These are phyloP conservation scores for Urosaurus nigricauda DNA, from an alignment of 2,797 vertebrate genomes.

Conservation along the genomic window DNA sequence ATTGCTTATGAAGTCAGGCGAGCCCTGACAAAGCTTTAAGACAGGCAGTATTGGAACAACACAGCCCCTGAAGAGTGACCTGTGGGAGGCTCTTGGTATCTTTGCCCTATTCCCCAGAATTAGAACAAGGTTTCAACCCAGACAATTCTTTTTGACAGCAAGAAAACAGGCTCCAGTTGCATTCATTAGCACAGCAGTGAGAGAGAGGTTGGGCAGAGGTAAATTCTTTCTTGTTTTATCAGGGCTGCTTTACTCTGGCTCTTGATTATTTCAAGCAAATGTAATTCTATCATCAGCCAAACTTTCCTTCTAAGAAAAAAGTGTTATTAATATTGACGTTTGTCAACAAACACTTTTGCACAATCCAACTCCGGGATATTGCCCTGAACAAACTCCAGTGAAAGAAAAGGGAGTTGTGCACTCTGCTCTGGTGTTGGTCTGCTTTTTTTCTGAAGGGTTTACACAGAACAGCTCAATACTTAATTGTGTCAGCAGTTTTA, in stretches of 20 bases:
- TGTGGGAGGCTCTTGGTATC: neutral
- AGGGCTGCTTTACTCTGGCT: conserved; percentile 20
- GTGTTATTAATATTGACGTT: conserved; percentile 11
- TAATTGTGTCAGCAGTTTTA: neutral
- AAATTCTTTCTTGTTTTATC: neutral
- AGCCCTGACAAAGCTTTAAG: neutral
- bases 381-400: no score
- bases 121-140: neutral
- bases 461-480: neutral
- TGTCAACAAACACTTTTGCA: neutral
- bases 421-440: neutral
- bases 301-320: conserved; percentile 27
- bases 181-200: conserved; percentile 8
- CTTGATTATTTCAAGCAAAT: conserved; percentile 14
- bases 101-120: neutral
- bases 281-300: conserved; percentile 15
- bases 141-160: neutral
- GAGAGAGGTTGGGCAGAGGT: neutral
- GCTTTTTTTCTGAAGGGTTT: neutral
- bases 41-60: neutral
- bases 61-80: neutral
- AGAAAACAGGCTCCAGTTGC: conserved; percentile 31
- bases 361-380: neutral
- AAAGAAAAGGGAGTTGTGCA: neutral
- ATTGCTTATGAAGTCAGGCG: neutral